Evolutionary conservation across 2,797 vertebrate genomes (phyloP).

Genomic region (Hippoglossus hippoglossus): DNA sequence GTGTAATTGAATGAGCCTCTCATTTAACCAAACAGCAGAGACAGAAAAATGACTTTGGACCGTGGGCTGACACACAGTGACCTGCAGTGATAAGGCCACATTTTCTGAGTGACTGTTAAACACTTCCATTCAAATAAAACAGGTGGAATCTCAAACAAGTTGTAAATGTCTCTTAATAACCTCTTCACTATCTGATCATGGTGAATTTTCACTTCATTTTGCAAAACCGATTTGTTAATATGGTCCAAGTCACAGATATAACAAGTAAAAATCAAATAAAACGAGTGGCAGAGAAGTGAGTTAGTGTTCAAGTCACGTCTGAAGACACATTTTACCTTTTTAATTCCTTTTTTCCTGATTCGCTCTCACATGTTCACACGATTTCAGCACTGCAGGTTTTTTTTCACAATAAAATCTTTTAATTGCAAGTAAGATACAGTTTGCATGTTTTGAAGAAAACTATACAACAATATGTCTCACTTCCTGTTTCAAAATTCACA

Average conservation of each 20-base stretch:
- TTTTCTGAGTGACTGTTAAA: background rate
- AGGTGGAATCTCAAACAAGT: too few species aligned
- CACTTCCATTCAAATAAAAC: background rate
- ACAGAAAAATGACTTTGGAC: background rate
- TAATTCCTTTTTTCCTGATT: background rate
- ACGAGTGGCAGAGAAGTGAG: too few species aligned
- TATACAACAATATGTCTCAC: slow-evolving; percentile 31
- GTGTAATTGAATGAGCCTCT: background rate
- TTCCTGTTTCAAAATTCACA: slow-evolving; percentile 46
- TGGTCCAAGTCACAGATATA: background rate
- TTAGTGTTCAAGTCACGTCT: background rate
- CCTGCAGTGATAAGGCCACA: background rate
- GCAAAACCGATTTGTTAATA: background rate
- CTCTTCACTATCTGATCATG: too few species aligned
- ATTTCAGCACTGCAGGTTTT: slow-evolving; percentile 7
- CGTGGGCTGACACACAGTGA: background rate
- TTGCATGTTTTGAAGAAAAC: slow-evolving; percentile 36
- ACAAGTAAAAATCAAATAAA: too few species aligned
- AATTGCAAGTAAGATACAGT: slow-evolving; percentile 39
- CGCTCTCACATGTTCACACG: slow-evolving; percentile 9
- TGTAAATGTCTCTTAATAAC: background rate
- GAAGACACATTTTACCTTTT: background rate
- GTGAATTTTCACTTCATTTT: background rate
- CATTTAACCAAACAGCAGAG: background rate
- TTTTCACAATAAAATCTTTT: slow-evolving; percentile 38